Evolutionary conservation across 2,888 invertebrate species (phyloP).

Genomic region (Epiperipatus broadwayi): DNA sequence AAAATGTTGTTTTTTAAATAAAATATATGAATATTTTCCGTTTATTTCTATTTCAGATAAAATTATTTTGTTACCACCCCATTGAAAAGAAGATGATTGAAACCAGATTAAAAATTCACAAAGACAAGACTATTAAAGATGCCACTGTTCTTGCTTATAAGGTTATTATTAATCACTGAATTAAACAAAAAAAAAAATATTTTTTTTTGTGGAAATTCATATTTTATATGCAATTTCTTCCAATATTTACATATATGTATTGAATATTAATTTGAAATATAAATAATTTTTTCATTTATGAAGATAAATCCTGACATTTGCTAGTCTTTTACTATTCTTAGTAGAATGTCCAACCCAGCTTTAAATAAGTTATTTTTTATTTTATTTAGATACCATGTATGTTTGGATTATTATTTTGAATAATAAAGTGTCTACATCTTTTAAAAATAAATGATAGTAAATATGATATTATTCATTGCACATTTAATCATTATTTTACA

Average conservation of each 20-base stretch:
- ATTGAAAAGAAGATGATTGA: constrained; percentile 35
- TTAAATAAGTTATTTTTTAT: no score
- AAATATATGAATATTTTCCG: constrained; percentile 3
- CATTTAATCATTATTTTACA: no score
- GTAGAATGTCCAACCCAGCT: no score
- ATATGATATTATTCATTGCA: no score
- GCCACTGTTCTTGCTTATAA: constrained; percentile 40
- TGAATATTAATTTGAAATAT: background rate
- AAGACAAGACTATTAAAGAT: constrained; percentile 39
- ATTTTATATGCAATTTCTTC: background rate
- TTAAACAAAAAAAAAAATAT: no score
- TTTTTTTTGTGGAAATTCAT: constrained; percentile 4
- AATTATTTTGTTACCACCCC: constrained; percentile 44
- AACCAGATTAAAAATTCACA: constrained; percentile 38
- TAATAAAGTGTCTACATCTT: no score
- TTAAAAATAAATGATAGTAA: no score
- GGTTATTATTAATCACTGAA: constrained; percentile 25
- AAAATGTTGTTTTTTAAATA: background rate
- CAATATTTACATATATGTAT: constrained; percentile 1
- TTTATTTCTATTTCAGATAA: constrained; percentile 30
- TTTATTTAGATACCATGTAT: no score
- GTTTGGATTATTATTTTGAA: no score
- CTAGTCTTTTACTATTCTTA: no score
- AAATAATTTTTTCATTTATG: constrained; percentile 3
- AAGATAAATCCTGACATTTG: no score